Conservation (phyloP, 2,113 vertebrate species). For the Brachirus orientalis region DNA sequence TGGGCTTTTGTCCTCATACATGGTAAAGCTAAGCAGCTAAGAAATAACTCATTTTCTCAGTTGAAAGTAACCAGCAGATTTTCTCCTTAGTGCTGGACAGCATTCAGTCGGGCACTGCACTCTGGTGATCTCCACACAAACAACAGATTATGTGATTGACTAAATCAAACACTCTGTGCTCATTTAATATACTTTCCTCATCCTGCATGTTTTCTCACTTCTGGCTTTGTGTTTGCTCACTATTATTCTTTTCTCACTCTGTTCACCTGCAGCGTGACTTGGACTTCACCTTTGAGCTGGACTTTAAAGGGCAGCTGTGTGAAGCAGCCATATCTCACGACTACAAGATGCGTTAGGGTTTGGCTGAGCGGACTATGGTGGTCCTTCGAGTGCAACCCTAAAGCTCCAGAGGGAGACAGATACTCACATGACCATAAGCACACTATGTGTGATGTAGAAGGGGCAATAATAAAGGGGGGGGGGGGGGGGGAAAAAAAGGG, state of each 20-base stretch:
- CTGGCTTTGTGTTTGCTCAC: not conserved
- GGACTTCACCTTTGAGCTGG: conserved; percentile 97
- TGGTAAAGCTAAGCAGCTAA: not conserved
- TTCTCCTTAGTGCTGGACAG: conserved; percentile 14
- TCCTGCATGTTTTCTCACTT: no score
- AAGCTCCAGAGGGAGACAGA: conserved; percentile 50
- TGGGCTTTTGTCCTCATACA: no score
- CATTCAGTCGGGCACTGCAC: no score
- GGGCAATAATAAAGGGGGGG: not conserved
- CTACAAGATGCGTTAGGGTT: conserved; percentile 96
- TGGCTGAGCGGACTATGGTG: conserved; percentile 1
- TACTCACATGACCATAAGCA: conserved; percentile 20
- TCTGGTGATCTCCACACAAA: not conserved
- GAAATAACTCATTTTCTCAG: no score
- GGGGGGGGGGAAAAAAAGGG: no score
- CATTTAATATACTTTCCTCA: conserved; percentile 16
- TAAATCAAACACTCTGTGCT: not conserved
- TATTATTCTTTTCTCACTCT: not conserved
- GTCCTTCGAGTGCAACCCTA: conserved; percentile 5
- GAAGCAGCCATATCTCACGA: conserved; percentile 95
- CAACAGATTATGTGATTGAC: conserved; percentile 50
- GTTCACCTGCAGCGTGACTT: conserved; percentile 88
- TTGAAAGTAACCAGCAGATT: no score
- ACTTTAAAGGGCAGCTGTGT: conserved; percentile 98
- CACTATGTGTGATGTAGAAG: conserved; percentile 9